These are phyloP conservation scores for Eulithis prunata DNA, from an alignment of 2,888 invertebrate species.

Conservation along the genomic window DNA sequence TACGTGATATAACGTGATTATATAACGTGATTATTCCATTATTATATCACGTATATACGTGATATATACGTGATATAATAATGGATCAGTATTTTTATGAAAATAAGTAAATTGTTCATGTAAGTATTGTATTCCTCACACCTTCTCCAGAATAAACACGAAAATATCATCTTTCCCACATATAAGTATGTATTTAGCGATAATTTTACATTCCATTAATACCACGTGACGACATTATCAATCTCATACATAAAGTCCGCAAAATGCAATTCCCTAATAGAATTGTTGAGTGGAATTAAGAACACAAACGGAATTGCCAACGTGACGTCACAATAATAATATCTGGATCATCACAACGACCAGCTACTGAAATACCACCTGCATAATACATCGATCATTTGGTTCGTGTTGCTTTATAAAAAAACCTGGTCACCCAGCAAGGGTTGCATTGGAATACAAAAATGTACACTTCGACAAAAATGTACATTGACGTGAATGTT, in stretches of 20 bases:
- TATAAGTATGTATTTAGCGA: neutral
- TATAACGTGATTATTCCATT: too few species aligned
- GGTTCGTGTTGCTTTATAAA: neutral
- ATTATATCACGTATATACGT: too few species aligned
- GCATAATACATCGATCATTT: neutral
- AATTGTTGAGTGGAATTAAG: slow-evolving; percentile 33
- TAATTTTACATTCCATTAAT: slow-evolving; percentile 8
- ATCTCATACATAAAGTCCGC: slow-evolving; percentile 31
- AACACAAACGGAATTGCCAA: slow-evolving; percentile 22
- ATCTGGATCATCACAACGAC: neutral
- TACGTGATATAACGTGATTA: too few species aligned
- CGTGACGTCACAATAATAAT: slow-evolving; percentile 16
- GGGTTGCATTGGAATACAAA: neutral
- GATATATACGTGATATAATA: too few species aligned
- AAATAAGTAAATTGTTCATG: neutral
- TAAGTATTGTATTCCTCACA: neutral
- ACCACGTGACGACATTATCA: slow-evolving; percentile 14
- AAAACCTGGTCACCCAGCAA: neutral
- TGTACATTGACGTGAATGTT: slow-evolving; percentile 16
- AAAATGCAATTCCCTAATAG: slow-evolving; percentile 36
- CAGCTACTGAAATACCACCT: neutral
- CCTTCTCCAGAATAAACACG: neutral
- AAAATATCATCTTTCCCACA: neutral
- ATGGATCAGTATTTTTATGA: too few species aligned
- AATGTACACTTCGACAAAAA: neutral